Base-by-base conservation (phyloP, 1,140 invertebrate species). In the Lepidurus packardi region DNA sequence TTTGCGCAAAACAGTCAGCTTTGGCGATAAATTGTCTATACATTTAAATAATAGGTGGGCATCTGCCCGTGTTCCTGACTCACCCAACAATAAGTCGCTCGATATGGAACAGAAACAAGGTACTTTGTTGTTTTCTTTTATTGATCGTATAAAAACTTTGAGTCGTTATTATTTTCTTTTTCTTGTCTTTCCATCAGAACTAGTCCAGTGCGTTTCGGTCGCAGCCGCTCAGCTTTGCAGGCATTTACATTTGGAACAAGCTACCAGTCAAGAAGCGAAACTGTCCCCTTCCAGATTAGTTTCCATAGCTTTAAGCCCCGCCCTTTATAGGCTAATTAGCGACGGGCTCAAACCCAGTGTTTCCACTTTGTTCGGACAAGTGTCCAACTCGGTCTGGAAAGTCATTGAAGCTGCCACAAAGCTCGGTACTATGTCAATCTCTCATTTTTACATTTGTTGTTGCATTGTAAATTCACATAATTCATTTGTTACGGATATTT, bases 301-400 rank as follows among this genome's bases (percentile, higher is more conserved):
- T 10, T 78, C 76, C 13, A 47, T 73, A 53, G 85, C 94, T 8
- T 83, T 90, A n/a, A 95, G 94, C 83, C 93, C 94, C 1, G 91
- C 93, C n/a, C 85, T 96, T 1, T 94, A 94, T 82, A 90, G 91
- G 1, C 89, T 96, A 53, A 89, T 96, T 80, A 91, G 90, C 79
- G 92, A 96, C 84, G 93, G 93, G 1, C 86, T 96, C 9, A 92
- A 92, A 83, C 90, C 93, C 24, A 89, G 88, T 81, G 88, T 95
- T 25, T 91, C 93, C 82, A 95, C 94, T 0, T 90, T 93, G 43
- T 96, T 96, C 84, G 94, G 94, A 45, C 90, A 92, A 42, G 91
- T 95, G 44, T 89, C 91, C 76, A 94, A 96, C 83, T 94, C 93
- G 11, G 93, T 94, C 73, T 96, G 94, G 94, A 92, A 93, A 86